Evolutionary conservation across 2,888 invertebrate genomes (phyloP), one percentile per base, ranked within the genome.

Genomic region (Microchrysa polita): DNA sequence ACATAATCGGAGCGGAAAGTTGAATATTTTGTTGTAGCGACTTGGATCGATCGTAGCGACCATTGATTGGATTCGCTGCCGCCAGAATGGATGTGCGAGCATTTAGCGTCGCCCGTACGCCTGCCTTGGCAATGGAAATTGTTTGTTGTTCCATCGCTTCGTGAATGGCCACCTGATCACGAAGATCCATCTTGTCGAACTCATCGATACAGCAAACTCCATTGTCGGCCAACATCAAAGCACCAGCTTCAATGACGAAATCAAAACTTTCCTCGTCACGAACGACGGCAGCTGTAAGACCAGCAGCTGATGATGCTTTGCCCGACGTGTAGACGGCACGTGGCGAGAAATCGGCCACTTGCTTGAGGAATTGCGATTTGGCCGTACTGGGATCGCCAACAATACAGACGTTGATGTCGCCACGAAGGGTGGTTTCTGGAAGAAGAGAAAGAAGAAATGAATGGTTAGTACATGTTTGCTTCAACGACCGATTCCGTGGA

Each of bases 61-160:
- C 97, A n/a, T 95, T 95, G 42, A 97, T 91, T 0, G 99, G 99
- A 87, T 99, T 99, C 0, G 98, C 98, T 0, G 99, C 99, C 0
- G 99, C 99, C 74, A 99, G 86, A 78, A 99, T 98, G 0, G 98
- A 98, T 0, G 98, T 97, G 52, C 98, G 88, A 0, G 99, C 99
- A 86, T 99, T 99, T 22, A 99, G 86, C 0, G 98, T 98, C 0
- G 99, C 99, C 78, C 98, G 90, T 0, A 99, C 93, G 1, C 98
- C 98, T 0, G 99, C 97, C 90, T 99, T 99, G 0, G 99, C 98
- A 74, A 99, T 89, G 0, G 98, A 97, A 79, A 99, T 99, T 0
- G 99, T 99, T 86, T 99, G 99, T 82, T 99, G 99, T 87, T 99
- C 99, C 99, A 99, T 99, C 2, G 99, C 99, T 86, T 99, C 99